Evolutionary conservation across 1,140 invertebrate species (phyloP), one percentile per base, ranked within the genome.

Genomic region (Monochamus saltuarius): DNA sequence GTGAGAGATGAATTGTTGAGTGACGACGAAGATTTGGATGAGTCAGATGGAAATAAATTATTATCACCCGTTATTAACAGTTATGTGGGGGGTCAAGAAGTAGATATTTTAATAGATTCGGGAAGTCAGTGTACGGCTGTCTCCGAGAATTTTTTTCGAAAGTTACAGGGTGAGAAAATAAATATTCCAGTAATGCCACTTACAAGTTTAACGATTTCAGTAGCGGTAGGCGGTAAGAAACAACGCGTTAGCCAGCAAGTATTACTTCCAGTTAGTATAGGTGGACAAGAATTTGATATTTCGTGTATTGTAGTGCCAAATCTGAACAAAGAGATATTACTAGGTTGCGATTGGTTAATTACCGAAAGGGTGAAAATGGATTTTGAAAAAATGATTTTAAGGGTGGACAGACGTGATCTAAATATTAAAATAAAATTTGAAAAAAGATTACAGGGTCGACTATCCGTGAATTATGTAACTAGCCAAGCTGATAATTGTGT

Each of bases 341-440:
- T 50, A 13, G 47, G 47, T 8, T 14, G 7, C 22, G 22, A 50
- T 50, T 50, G 47, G 47, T 2, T 50, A 50, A 8, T 13, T 8
- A 34, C 2, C 7, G n/a, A 50, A n/a, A 50, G 16, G 16, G 22
- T 19, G 7, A 19, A 13, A 19, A 50, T 50, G 7, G 29, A 50
- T 50, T 50, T 50, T n/a, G 47, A 50, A 50, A 35, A 35, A 22
- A 17, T 13, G 22, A n/a, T 8, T n/a, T n/a, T 14, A 35, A n/a
- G 6, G 7, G 13, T 50, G 0, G 7, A 22, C 9, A 19, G 8
- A 13, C 2, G 22, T 9, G 22, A 50, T 19, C 9, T 13, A 50
- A 19, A 13, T 50, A 35, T 22, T 13, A 17, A 17, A 35, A 35
- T n/a, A n/a, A n/a, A n/a, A n/a, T n/a, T 11, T n/a, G 9, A 17